These are phyloP conservation scores for Misgurnus mizolepis DNA, from an alignment of 2,113 vertebrate genomes.

Conservation along the genomic window DNA sequence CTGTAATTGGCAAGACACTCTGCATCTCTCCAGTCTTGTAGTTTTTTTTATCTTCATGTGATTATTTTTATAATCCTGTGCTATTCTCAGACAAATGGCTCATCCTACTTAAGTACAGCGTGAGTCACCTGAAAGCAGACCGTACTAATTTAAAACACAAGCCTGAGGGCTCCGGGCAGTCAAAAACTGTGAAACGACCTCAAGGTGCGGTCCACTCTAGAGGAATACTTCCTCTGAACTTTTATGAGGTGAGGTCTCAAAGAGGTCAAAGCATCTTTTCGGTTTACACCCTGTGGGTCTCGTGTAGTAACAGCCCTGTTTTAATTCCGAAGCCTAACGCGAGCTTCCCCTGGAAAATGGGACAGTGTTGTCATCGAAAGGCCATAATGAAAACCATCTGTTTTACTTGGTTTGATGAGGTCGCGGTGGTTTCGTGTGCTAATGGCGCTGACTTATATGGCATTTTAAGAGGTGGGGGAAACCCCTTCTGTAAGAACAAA, in stretches of 20 bases:
- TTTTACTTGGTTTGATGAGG: neutral
- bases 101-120: conserved; percentile 36
- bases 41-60: conserved; percentile 33
- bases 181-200: neutral
- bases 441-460: conserved; percentile 24
- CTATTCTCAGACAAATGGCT: conserved; percentile 30
- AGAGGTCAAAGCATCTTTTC: neutral
- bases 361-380: conserved; percentile 16
- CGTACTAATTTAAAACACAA: conserved; percentile 11
- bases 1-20: conserved; percentile 23
- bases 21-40: neutral
- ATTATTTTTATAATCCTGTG: conserved; percentile 22
- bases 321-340: neutral
- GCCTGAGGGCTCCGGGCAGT: neutral
- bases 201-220: neutral
- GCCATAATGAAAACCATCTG: conserved; percentile 25
- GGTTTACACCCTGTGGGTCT: neutral
- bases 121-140: conserved; percentile 35
- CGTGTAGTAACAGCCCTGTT: neutral
- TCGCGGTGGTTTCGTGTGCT: conserved; percentile 17
- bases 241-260: conserved; percentile 1
- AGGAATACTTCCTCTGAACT: neutral
- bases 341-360: neutral
- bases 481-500: conserved; percentile 34
- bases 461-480: conserved; percentile 35